phyloP scores from a whole-genome alignment of 1,140 invertebrate genomes.

The Drosophila carrolli region DNA sequence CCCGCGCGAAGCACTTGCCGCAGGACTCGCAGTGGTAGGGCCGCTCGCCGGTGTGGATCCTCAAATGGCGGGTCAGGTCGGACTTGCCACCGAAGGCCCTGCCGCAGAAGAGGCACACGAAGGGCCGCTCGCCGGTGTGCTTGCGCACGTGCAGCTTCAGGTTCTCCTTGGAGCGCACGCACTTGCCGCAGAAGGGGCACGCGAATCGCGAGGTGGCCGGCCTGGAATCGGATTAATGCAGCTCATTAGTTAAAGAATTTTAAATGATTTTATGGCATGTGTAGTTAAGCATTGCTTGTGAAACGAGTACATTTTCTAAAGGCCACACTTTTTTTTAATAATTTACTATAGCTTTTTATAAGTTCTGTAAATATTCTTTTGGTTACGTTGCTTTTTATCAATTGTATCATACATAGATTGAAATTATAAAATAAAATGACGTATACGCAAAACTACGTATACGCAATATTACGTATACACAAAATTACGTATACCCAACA shows the following conservation, averaged over 20 bases:
- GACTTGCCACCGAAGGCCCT: constrained; percentile 94
- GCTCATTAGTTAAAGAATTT: too few relatives aligned
- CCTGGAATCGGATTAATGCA: constrained; percentile 20
- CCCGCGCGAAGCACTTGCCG: constrained; percentile 94
- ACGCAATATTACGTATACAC: too few relatives aligned
- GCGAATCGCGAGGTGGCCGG: constrained; percentile 88
- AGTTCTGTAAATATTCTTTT: too few relatives aligned
- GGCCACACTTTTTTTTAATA: too few relatives aligned
- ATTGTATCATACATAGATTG: too few relatives aligned
- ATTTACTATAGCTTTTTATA: too few relatives aligned
- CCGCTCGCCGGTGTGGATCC: constrained; percentile 92
- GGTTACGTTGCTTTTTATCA: too few relatives aligned
- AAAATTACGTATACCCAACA: too few relatives aligned
- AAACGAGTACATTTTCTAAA: too few relatives aligned
- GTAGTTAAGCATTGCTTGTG: too few relatives aligned
- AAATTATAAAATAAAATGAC: background rate
- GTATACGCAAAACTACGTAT: background rate
- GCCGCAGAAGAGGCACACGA: constrained; percentile 94
- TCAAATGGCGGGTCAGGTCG: constrained; percentile 92
- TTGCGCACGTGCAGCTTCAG: constrained; percentile 94
- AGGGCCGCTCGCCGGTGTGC: constrained; percentile 94
- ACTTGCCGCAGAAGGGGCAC: constrained; percentile 95
- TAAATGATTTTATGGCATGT: too few relatives aligned
- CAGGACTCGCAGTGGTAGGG: constrained; percentile 96
- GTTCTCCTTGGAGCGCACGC: constrained; percentile 94